Evolutionary conservation across 2,113 vertebrate species (phyloP), one percentile per base, ranked within the genome.

Genomic region (Uria aalge): DNA sequence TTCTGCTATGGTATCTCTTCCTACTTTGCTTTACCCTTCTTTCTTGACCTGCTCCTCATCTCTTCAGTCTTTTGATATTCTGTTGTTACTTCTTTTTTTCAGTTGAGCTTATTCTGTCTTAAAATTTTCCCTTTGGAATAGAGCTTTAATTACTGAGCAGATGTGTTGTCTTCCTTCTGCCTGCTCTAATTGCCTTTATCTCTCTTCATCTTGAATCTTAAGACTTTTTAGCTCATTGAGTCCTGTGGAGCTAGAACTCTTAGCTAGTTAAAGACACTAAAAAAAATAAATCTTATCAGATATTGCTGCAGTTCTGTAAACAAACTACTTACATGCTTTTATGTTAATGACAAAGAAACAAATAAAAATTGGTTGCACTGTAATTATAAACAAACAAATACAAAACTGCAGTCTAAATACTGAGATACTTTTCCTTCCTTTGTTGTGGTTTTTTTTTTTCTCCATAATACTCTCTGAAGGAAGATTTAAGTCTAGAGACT

Each of bases 301-400:
- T 91, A 74, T 85, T 90, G 45, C 83, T 93, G 63, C 71, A 80
- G 36, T 83, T 88, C 63, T 90, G 50, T 95, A 96, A 96, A 93
- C 82, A 94, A 92, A 7, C 67, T 66, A 21, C 75, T 93, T 92
- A 92, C 11, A 38, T 74, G 53, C 82, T 96, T 97, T 96, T 93
- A 92, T 96, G 81, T 94, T 83, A 66, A 59, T 88, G 81, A 71
- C 90, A 96, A 82, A 94, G 47, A 76, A 95, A 79, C 81, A 94
- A 97, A 94, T 69, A 92, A 87, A 86, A 86, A 48, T 16, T 38
- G 41, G 45, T 73, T 82, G 40, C 12, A 11, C 78, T 69, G 50
- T 83, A 78, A 66, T 73, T 85, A 68, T 92, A 95, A 96, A 92
- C 93, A 96, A 95, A 89, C 1, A 0, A 87, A 82, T 72, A 75